Evolutionary conservation across 2,888 invertebrate genomes (phyloP).

Genomic region (Cistogaster globosa): DNA sequence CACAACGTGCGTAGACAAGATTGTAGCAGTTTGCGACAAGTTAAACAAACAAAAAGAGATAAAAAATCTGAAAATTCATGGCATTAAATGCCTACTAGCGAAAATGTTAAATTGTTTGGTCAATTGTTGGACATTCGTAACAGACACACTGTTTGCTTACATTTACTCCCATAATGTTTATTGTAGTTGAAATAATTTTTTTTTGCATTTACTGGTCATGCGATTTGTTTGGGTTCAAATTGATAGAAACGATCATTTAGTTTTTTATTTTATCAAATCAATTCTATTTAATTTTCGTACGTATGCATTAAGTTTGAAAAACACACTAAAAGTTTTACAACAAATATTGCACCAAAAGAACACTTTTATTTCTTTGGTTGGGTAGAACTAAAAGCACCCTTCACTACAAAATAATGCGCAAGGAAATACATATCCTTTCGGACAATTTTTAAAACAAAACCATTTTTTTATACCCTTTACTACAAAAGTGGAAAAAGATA

Average conservation of each 20-base stretch:
- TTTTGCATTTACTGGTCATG: constrained; percentile 9
- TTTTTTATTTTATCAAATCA: constrained; percentile 27
- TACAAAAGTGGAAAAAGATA: too few relatives aligned
- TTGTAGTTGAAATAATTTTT: constrained; percentile 1
- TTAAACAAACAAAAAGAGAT: constrained; percentile 14
- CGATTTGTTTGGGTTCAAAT: constrained; percentile 38
- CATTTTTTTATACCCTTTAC: too few relatives aligned
- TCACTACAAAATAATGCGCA: not conserved
- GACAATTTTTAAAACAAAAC: not conserved
- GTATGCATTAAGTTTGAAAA: constrained; percentile 38
- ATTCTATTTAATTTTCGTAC: constrained; percentile 19
- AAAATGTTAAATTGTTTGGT: constrained; percentile 64
- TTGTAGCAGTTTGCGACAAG: constrained; percentile 43
- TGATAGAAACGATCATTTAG: constrained; percentile 40
- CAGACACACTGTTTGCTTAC: constrained; percentile 12
- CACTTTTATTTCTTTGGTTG: not conserved
- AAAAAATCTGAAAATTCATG: not conserved
- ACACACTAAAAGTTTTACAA: not conserved
- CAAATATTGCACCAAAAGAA: not conserved
- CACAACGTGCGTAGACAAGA: constrained; percentile 56
- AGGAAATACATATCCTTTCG: not conserved
- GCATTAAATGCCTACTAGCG: constrained; percentile 39
- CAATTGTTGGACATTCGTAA: constrained; percentile 64
- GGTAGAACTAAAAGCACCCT: not conserved
- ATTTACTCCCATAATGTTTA: not conserved